Percentiles rank a stretch among this genome's conserved stretches.
Evolutionary conservation across 2,113 vertebrate species (phyloP).

Genomic region (Tupaia tana): DNA sequence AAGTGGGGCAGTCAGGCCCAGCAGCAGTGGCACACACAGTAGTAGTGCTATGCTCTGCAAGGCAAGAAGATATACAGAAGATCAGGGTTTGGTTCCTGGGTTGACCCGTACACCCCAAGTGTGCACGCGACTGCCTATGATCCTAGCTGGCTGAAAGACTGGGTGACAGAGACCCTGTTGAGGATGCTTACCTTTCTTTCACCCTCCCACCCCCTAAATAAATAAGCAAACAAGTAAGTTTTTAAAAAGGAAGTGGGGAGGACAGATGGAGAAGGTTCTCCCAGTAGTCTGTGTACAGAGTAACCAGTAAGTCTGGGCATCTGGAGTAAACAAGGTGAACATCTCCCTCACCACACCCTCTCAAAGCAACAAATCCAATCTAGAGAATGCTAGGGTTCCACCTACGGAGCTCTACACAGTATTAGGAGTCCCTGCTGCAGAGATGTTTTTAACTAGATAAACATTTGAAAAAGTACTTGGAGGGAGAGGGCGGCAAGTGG

Average conservation of each 20-base stretch:
- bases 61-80: too few relatives aligned
- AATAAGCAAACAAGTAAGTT: too few relatives aligned
- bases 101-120: too few relatives aligned
- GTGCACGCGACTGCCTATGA: too few relatives aligned
- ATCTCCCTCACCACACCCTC: neutral
- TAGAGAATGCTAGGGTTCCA: neutral
- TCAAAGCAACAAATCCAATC: slow-evolving; percentile 31
- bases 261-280: neutral
- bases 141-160: too few relatives aligned
- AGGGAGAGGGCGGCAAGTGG: too few relatives aligned
- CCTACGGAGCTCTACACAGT: neutral
- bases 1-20: neutral
- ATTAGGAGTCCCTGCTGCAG: neutral
- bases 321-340: neutral
- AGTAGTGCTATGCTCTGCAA: too few relatives aligned
- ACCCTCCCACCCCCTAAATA: too few relatives aligned
- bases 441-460: neutral
- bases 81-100: too few relatives aligned
- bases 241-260: neutral
- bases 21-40: too few relatives aligned
- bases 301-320: neutral
- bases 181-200: too few relatives aligned
- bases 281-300: neutral
- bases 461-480: slow-evolving; percentile 35
- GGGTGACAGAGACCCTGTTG: too few relatives aligned